Percentiles rank a stretch among this genome's conserved stretches.
These are phyloP conservation scores for Saimiri boliviensis DNA, from an alignment of 2,113 vertebrate species.

Conservation along the genomic window DNA sequence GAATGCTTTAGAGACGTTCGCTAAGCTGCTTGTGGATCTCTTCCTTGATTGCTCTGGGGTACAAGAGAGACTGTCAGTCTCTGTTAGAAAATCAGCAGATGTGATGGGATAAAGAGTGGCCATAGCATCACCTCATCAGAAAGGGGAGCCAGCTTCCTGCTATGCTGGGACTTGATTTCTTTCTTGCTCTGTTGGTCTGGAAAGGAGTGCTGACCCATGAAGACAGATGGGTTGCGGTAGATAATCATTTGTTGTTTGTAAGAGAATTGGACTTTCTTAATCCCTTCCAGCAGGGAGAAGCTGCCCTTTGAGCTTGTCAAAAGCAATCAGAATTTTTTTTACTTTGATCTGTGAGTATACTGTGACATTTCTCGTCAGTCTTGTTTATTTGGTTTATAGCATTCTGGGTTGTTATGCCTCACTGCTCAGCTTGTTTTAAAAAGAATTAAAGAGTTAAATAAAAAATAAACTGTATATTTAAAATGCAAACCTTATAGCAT, in stretches of 20 bases:
- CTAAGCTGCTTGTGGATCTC: not conserved
- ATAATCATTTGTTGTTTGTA: not conserved
- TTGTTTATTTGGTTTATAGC: slow-evolving; percentile 1
- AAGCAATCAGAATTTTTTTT: not conserved
- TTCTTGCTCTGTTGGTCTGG: not conserved
- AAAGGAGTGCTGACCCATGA: not conserved
- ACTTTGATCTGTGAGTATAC: not conserved
- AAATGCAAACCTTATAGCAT: not conserved
- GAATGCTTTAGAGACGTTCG: not conserved
- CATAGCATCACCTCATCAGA: fast-evolving
- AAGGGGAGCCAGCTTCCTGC: not conserved
- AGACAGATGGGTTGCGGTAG: not conserved
- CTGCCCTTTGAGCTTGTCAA: slow-evolving; percentile 8
- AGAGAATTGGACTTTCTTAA: not conserved
- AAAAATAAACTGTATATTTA: not conserved
- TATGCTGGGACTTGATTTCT: not conserved
- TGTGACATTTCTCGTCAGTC: not conserved
- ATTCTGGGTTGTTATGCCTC: not conserved
- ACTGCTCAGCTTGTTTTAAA: not conserved
- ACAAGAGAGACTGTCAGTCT: not conserved
- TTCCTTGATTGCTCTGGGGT: not conserved
- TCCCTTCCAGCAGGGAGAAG: slow-evolving; percentile 6
- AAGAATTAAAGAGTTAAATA: slow-evolving; percentile 6
- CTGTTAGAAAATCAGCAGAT: not conserved
- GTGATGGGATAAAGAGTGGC: not conserved